Conservation (phyloP, 1,140 invertebrate species). For the Lucilia sericata region DNA sequence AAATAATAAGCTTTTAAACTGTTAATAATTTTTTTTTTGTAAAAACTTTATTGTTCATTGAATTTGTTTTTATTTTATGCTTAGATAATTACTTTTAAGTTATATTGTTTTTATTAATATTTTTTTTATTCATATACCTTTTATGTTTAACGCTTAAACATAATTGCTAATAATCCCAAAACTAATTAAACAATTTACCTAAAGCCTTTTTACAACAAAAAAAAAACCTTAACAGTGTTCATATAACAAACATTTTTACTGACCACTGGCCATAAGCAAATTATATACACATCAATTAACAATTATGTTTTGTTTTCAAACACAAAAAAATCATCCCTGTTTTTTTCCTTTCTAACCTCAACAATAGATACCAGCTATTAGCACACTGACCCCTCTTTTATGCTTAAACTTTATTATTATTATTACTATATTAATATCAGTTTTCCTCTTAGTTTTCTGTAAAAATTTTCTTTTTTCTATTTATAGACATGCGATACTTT, state of each 20-base stretch:
- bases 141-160: neutral
- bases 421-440: constrained; percentile 11
- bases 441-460: neutral
- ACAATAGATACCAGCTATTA: neutral
- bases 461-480: neutral
- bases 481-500: constrained; percentile 35
- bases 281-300: constrained; percentile 40
- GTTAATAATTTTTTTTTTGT: too few species aligned
- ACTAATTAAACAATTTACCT: constrained; percentile 38
- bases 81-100: neutral
- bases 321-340: neutral
- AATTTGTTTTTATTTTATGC: neutral
- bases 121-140: neutral
- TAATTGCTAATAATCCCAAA: constrained; percentile 39
- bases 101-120: too few species aligned
- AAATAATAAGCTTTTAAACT: neutral
- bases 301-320: constrained; percentile 20
- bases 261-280: constrained; percentile 19
- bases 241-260: neutral
- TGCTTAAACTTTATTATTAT: neutral
- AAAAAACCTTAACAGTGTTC: too few species aligned
- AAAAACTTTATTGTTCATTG: neutral
- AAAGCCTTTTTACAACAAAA: too few species aligned
- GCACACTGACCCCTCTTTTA: constrained; percentile 26
- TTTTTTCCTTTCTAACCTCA: neutral